Conservation (phyloP, 2,888 invertebrate genomes). For the Creontiades dilutus region DNA sequence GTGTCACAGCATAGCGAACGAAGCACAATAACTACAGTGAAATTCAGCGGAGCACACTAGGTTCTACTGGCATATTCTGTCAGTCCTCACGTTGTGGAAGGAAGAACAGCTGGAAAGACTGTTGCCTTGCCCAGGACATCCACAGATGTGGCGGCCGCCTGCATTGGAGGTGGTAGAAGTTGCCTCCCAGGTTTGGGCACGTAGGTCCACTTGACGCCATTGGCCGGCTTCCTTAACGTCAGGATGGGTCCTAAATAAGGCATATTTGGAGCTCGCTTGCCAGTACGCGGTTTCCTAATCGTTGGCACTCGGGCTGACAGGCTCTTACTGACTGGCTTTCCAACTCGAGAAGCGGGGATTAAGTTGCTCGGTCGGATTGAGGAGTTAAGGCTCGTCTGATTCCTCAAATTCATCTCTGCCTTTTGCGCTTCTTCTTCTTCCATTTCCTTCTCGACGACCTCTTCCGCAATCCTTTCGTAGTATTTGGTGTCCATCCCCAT, state of each 20-base stretch:
- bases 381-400: not conserved
- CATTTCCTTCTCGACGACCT: constrained; percentile 68
- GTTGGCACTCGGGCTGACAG: not conserved
- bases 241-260: not conserved
- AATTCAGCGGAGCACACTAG: too few relatives aligned
- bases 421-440: constrained; percentile 35
- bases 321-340: constrained; percentile 40
- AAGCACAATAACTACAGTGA: too few relatives aligned
- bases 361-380: not conserved
- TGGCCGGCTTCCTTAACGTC: constrained; percentile 41
- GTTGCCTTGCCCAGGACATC: not conserved
- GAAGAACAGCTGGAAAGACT: constrained; percentile 10
- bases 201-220: constrained; percentile 58
- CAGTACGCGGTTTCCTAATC: not conserved
- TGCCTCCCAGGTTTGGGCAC: constrained; percentile 33
- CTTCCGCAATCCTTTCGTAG: constrained; percentile 74
- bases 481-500: constrained; percentile 68
- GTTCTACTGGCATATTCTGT: not conserved
- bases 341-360: not conserved
- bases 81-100: constrained; percentile 43
- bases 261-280: not conserved
- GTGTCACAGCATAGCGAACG: too few relatives aligned
- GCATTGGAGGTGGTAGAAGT: constrained; percentile 29
- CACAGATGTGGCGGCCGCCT: not conserved
- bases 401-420: not conserved